A percentile compares a stretch with the other conserved stretches of the same genome.
Evolutionary conservation across 2,797 vertebrate genomes (phyloP).

Genomic region (Phrynocephalus forsythii): DNA sequence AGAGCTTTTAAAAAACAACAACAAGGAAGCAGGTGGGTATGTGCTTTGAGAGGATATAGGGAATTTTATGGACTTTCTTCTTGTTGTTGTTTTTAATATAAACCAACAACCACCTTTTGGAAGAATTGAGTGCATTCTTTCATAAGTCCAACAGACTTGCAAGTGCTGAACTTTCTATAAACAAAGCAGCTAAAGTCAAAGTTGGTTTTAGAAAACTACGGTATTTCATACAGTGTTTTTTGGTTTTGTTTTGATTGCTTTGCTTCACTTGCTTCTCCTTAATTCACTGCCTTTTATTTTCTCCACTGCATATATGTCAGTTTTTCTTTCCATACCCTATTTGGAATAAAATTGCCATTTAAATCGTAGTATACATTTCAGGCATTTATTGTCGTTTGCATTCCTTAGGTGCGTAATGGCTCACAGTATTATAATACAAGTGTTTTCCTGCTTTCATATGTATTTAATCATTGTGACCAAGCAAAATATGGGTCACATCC

Average conservation of each 20-base stretch:
- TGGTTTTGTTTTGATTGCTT: background rate
- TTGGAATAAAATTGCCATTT: constrained; percentile 32
- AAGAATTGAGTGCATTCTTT: background rate
- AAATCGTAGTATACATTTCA: background rate
- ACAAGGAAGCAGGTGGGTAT: background rate
- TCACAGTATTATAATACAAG: constrained; percentile 49
- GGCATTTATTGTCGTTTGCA: constrained; percentile 20
- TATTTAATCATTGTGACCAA: constrained; percentile 61
- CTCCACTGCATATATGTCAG: background rate
- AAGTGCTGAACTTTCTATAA: background rate
- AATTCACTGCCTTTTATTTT: background rate
- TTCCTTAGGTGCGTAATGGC: constrained; percentile 44
- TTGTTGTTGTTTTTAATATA: background rate
- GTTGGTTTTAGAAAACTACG: background rate
- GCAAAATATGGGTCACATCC: constrained; percentile 71
- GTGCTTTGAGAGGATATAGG: background rate
- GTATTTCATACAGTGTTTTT: background rate
- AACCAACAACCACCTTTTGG: background rate
- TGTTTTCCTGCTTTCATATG: constrained; percentile 61
- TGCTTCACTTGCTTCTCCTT: constrained; percentile 10
- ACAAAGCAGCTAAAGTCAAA: background rate
- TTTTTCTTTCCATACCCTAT: constrained; percentile 35
- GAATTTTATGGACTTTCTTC: background rate
- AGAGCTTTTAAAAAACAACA: background rate
- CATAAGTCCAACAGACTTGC: background rate